These are phyloP conservation scores for Apis laboriosa DNA, from an alignment of 1,140 invertebrate species.

Conservation along the genomic window DNA sequence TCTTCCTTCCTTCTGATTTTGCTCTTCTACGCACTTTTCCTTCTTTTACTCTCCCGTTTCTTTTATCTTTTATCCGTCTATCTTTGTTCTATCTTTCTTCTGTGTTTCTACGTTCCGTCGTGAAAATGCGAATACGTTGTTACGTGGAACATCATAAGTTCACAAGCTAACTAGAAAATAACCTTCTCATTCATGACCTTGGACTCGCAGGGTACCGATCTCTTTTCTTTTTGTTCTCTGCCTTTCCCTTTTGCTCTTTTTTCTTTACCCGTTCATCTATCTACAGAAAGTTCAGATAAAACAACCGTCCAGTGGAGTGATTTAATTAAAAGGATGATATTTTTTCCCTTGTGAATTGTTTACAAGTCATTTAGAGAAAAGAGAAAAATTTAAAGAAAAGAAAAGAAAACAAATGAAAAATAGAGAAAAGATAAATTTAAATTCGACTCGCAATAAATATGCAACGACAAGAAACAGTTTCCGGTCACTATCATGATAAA, in stretches of 20 bases:
- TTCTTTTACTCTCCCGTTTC: background rate
- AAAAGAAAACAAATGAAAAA: constrained; percentile 8
- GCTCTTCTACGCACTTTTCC: background rate
- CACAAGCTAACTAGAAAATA: constrained; percentile 56
- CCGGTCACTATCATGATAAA: no score
- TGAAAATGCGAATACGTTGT: constrained; percentile 36
- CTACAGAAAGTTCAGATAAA: constrained; percentile 60
- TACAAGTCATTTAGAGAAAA: background rate
- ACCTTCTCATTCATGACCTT: constrained; percentile 78
- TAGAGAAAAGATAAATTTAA: background rate
- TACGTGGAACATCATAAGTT: constrained; percentile 60
- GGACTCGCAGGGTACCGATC: constrained; percentile 59
- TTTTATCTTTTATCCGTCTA: constrained; percentile 5
- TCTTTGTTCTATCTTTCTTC: background rate
- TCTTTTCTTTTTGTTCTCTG: constrained; percentile 28
- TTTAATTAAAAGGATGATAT: constrained; percentile 60
- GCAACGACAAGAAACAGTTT: no score
- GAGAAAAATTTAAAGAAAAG: background rate
- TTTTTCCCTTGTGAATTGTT: constrained; percentile 16
- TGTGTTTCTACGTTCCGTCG: background rate
- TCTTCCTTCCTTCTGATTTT: constrained; percentile 7
- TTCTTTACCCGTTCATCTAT: constrained; percentile 28
- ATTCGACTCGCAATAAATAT: background rate
- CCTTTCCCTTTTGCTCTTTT: background rate
- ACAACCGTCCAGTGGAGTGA: constrained; percentile 54